These are phyloP conservation scores for Limnephilus lunatus DNA, from an alignment of 2,888 invertebrate genomes.

Conservation along the genomic window DNA sequence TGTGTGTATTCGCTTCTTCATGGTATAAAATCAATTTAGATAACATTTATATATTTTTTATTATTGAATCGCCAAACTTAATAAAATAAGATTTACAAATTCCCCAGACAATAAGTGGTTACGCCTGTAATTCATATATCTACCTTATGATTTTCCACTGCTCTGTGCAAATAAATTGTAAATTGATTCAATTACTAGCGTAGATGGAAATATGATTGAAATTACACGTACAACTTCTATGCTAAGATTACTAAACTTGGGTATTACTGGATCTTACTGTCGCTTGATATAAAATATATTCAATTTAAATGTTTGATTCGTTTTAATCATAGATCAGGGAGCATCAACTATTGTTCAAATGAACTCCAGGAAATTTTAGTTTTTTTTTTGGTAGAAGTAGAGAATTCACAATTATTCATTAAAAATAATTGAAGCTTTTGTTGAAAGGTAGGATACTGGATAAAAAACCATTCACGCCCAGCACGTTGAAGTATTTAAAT, in stretches of 20 bases:
- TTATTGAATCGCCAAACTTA: not conserved
- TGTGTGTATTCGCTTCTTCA: too few relatives aligned
- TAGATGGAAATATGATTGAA: constrained; percentile 7
- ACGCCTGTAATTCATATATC: not conserved
- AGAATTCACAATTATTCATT: too few relatives aligned
- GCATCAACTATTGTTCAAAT: not conserved
- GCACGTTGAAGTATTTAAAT: too few relatives aligned
- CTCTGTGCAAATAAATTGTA: constrained; percentile 18
- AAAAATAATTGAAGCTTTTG: too few relatives aligned
- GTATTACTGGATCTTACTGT: not conserved
- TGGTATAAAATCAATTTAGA: too few relatives aligned
- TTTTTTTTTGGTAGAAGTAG: too few relatives aligned
- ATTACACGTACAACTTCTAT: not conserved
- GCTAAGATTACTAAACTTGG: not conserved
- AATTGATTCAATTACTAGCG: not conserved
- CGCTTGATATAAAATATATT: not conserved
- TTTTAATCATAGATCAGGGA: not conserved
- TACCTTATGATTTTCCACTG: constrained; percentile 5
- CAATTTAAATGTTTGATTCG: not conserved
- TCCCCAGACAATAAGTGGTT: not conserved
- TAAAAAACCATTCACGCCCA: too few relatives aligned
- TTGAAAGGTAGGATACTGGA: too few relatives aligned
- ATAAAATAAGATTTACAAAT: not conserved
- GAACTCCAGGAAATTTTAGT: not conserved
- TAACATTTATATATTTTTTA: not conserved